Evolutionary conservation across 2,797 vertebrate genomes (phyloP).

Genomic region (Ptychadena robeensis): DNA sequence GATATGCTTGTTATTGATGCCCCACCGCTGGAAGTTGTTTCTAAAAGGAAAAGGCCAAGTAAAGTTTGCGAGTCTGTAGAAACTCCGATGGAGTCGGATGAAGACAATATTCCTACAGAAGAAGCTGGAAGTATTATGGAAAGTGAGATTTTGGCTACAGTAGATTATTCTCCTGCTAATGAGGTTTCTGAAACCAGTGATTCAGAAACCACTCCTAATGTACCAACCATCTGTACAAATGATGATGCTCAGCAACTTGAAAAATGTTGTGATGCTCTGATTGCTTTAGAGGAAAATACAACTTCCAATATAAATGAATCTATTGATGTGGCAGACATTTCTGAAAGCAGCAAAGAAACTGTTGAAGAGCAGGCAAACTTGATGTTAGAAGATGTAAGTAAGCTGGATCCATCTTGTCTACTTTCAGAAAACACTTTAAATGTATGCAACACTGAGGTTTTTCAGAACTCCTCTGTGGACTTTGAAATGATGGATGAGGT

Average conservation of each 20-base stretch:
- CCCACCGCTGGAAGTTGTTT: conserved; percentile 53
- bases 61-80: conserved; percentile 16
- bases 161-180: not conserved
- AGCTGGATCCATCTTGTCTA: not conserved
- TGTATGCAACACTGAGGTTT: not conserved
- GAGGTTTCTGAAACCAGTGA: not conserved
- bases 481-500: not conserved
- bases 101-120: not conserved
- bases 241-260: not conserved
- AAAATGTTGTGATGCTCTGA: not conserved
- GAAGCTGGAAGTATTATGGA: not conserved
- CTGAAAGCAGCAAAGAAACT: not conserved
- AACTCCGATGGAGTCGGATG: not conserved
- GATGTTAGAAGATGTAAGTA: no score
- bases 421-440: not conserved
- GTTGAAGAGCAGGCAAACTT: not conserved
- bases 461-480: not conserved
- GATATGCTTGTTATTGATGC: conserved; percentile 74
- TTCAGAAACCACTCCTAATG: no score
- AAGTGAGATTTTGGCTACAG: not conserved
- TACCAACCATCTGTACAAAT: not conserved
- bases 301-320: no score
- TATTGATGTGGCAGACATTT: not conserved
- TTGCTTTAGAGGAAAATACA: not conserved
- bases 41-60: conserved; percentile 59